Evolutionary conservation across 2,797 vertebrate genomes (phyloP), one percentile per base, ranked within the genome.

Genomic region (Oreochromis grahami): DNA sequence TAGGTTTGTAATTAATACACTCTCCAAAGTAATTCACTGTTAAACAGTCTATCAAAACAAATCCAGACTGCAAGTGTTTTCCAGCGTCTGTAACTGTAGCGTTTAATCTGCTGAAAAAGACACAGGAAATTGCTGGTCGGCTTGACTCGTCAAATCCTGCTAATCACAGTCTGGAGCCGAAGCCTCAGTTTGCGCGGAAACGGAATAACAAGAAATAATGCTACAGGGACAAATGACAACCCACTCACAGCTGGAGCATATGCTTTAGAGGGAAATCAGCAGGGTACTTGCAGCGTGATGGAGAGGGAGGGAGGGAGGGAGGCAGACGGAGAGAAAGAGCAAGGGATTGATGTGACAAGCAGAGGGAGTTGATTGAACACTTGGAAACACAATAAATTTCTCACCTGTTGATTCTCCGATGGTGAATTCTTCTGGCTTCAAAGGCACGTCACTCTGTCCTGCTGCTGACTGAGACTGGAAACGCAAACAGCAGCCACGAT

Each of bases 401-500:
- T 92, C 78, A 99, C 98, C 98, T 97, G 97, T 89, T 43, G 96
- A 97, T 85, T 97, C 97, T 41, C 95, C 94, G 65, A 97, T 72
- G 21, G 95, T 93, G 87, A 98, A 99, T 24, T 99, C 98, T 56
- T 98, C 97, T 3, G 95, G 94, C 76, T 97, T 98, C 82, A 99
- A 91, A 81, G 97, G 96, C 58, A 98, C 13, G 5, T 99, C 97
- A 0, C 83, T 95, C 48, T 96, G 97, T 89, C 96, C 96, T 11
- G 72, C 93, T 0, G 96, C 96, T 1, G 97, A 95, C 89, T 97
- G 96, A 3, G 98, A 98, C 98, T 99, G 92, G 65, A 91, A 72
- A 84, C 55, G 58, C 17, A 86, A 26, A 72, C 45, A 68, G 45
- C 55, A 79, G 65, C 43, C 51, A 36, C 8, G 53, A 81, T 38